Percentiles rank a stretch among this genome's conserved stretches.
Conservation (phyloP, 2,113 vertebrate species). For the Saccopteryx leptura region DNA sequence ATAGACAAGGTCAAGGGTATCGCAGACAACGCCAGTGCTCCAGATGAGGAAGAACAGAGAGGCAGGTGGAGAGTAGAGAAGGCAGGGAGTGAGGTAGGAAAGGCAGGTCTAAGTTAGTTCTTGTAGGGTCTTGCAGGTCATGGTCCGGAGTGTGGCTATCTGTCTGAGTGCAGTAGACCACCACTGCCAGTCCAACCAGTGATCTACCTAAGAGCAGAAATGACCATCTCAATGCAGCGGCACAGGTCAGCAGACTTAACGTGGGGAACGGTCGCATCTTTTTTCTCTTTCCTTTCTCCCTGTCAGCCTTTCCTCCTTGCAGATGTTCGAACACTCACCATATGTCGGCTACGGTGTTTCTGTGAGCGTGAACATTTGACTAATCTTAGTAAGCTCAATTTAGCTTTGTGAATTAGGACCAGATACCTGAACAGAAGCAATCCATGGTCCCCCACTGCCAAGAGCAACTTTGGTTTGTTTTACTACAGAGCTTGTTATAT, state of each 20-base stretch:
- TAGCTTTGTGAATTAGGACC: background rate
- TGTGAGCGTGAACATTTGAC: background rate
- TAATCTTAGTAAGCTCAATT: background rate
- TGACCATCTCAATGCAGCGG: background rate
- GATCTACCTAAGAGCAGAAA: background rate
- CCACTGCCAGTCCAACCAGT: background rate
- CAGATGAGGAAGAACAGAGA: background rate
- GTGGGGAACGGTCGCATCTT: background rate
- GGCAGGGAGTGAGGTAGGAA: rapidly evolving
- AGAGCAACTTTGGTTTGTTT: background rate
- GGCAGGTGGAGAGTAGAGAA: background rate
- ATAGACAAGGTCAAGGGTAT: background rate
- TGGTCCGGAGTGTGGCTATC: background rate
- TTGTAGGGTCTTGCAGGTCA: background rate
- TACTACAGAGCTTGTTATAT: background rate
- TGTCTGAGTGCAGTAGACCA: background rate
- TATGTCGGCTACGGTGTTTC: background rate
- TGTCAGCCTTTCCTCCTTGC: background rate
- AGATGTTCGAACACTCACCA: background rate
- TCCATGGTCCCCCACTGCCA: background rate
- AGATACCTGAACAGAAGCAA: constrained; percentile 4
- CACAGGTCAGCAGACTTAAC: background rate
- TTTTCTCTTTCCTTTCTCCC: background rate
- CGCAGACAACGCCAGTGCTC: no score
- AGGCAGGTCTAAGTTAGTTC: background rate